Base-by-base conservation (phyloP, 92 coral and sea anemone species). In the Zoanthus solanderi region DNA sequence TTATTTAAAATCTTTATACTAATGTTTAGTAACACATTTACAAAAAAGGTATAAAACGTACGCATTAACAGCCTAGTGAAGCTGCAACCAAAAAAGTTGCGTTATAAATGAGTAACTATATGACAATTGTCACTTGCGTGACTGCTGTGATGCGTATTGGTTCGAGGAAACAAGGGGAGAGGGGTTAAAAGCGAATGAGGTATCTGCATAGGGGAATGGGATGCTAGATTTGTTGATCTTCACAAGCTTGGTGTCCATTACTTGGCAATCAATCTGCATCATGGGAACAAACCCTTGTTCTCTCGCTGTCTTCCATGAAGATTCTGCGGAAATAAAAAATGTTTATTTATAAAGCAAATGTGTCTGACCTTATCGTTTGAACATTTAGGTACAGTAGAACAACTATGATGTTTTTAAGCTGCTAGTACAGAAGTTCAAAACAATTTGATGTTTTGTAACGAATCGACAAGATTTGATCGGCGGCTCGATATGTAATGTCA, bases 251-350 rank as follows among this genome's bases (percentile, higher is more conserved):
- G 98, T 95, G 85, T 97, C 94, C 91, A 90, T 91, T 15, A 97
- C 94, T 80, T 95, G 97, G 53, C 99, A 97, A 88, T 97, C 99
- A 78, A 97, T 95, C 52, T 94, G 96, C 83, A 97, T 92, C 99
- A 97, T 97, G 11, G 98, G 92, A 28, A 97, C 88, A 75, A 83
- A 89, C 45, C 92, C 98, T 58, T 91, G 86, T 60, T 92, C 94
- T 76, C 74, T 87, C 45, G 93, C 92, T 75, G 89, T 84, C 74
- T 84, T 92, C 91, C 90, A 89, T 71, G 89, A 92, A 58, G 92
- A 90, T 71, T 83, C 98, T 96, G 52, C 71, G 80, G 32, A 29
- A 57, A 72, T 0, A 65, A 65, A 28, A 1, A 75, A 23, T 17
- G 6, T 23, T 48, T 6, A 48, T 12, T 23, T 23, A 23, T 23